These are phyloP conservation scores for Aradus depressus DNA, from an alignment of 2,888 invertebrate genomes.

Conservation along the genomic window DNA sequence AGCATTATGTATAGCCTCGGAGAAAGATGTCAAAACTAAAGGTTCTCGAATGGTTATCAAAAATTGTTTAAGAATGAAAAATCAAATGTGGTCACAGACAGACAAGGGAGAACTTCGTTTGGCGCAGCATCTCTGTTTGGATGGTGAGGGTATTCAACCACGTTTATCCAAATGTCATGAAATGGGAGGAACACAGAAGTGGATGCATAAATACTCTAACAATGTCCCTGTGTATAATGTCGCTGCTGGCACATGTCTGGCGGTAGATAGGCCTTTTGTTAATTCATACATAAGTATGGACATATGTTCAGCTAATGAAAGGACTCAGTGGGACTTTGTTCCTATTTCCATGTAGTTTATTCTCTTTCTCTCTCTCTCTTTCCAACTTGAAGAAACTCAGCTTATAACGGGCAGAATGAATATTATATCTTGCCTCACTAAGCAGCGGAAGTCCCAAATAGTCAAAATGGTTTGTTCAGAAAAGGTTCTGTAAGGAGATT, in stretches of 20 bases:
- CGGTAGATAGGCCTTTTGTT: slow-evolving; percentile 40
- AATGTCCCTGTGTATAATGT: slow-evolving; percentile 66
- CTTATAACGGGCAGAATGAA: too few relatives aligned
- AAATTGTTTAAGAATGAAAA: slow-evolving; percentile 55
- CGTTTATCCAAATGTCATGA: slow-evolving; percentile 84
- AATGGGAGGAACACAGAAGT: slow-evolving; percentile 82
- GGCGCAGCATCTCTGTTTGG: slow-evolving; percentile 72
- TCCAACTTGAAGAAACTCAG: too few relatives aligned
- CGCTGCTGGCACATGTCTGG: slow-evolving; percentile 74
- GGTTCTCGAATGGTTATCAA: slow-evolving; percentile 60
- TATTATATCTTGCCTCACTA: too few relatives aligned
- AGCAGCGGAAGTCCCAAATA: too few relatives aligned
- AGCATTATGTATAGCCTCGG: slow-evolving; percentile 66
- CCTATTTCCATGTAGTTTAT: slow-evolving; percentile 8
- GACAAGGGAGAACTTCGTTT: slow-evolving; percentile 71
- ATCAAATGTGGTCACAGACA: slow-evolving; percentile 80
- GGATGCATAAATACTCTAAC: slow-evolving; percentile 50
- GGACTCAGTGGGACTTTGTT: slow-evolving; percentile 30
- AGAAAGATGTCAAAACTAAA: slow-evolving; percentile 64
- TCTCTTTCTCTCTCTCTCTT: too few relatives aligned
- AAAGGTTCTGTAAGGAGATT: too few relatives aligned
- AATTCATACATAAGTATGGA: slow-evolving; percentile 47
- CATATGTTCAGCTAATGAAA: slow-evolving; percentile 43
- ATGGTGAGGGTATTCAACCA: slow-evolving; percentile 55
- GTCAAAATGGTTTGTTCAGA: too few relatives aligned